These are phyloP conservation scores for Dryobates pubescens DNA, from an alignment of 2,797 vertebrate species.

Conservation along the genomic window DNA sequence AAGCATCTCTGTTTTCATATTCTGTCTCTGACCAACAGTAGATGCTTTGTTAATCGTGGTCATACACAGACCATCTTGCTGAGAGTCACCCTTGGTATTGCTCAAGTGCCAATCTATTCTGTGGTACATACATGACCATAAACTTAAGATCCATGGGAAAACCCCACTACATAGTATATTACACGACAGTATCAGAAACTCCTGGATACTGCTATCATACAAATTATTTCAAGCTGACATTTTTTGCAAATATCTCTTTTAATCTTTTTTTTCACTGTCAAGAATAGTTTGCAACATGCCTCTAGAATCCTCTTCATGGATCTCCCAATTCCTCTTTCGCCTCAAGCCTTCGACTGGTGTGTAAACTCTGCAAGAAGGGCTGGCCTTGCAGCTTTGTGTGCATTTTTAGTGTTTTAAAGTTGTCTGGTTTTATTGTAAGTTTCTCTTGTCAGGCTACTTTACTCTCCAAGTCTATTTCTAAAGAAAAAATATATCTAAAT, in stretches of 20 bases:
- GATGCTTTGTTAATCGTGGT: constrained; percentile 13
- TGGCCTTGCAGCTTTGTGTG: not conserved
- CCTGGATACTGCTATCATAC: not conserved
- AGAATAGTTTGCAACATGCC: not conserved
- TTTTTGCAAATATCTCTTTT: not conserved
- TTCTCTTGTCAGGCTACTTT: not conserved
- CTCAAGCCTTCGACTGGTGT: not conserved
- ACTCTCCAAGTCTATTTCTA: not conserved
- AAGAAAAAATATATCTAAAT: not conserved
- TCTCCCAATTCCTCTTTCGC: not conserved
- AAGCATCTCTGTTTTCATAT: not conserved
- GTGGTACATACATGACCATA: not conserved
- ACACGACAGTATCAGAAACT: not conserved
- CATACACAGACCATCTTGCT: not conserved
- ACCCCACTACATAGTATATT: not conserved
- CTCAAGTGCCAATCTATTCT: not conserved
- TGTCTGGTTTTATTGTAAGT: not conserved
- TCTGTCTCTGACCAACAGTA: not conserved
- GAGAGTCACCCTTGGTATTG: not conserved
- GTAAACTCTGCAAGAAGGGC: not conserved
- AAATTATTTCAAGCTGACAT: not conserved
- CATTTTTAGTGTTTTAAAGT: not conserved
- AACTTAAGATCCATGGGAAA: not conserved
- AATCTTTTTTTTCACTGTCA: not conserved
- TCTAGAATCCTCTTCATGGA: not conserved